These are phyloP conservation scores for Agrenia bidenticulata DNA, from an alignment of 2,888 invertebrate genomes.

Conservation along the genomic window DNA sequence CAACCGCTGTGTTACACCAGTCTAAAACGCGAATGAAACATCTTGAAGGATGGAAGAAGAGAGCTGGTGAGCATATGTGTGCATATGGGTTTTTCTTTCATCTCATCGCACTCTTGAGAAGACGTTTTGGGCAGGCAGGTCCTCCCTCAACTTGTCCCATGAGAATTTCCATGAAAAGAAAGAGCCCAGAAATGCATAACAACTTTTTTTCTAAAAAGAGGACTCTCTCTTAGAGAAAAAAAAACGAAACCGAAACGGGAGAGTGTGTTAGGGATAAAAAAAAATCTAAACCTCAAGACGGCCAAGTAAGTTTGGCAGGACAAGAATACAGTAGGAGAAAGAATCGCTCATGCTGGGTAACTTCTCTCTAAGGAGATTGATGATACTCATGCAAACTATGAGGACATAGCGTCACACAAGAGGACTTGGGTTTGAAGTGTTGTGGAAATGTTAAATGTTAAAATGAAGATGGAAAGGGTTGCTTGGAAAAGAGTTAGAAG, in stretches of 20 bases:
- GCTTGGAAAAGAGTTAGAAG: too few relatives aligned
- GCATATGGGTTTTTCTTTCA: slow-evolving; percentile 21
- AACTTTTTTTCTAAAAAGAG: slow-evolving; percentile 17
- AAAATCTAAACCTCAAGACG: slow-evolving; percentile 15
- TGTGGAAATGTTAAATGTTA: too few relatives aligned
- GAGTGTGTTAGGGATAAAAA: slow-evolving; percentile 8
- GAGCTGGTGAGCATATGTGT: slow-evolving; percentile 16
- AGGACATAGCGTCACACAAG: too few relatives aligned
- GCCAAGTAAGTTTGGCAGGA: slow-evolving; percentile 4
- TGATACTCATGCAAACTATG: slow-evolving; percentile 1
- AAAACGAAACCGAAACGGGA: slow-evolving; percentile 13
- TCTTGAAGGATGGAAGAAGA: slow-evolving; percentile 14
- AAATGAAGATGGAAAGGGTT: too few relatives aligned
- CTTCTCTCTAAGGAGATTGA: slow-evolving; percentile 19
- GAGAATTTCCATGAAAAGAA: slow-evolving; percentile 26
- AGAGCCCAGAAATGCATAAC: slow-evolving; percentile 18
- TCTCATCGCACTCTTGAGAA: slow-evolving; percentile 14
- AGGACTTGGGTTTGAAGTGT: too few relatives aligned
- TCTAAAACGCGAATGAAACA: slow-evolving; percentile 2
- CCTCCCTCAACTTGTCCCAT: slow-evolving; percentile 37
- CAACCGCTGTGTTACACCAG: too few relatives aligned
- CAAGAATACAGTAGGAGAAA: slow-evolving; percentile 17
- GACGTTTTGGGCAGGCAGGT: slow-evolving; percentile 1
- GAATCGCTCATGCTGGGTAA: slow-evolving; percentile 7
- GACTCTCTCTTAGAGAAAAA: not conserved